Evolutionary conservation across 2,113 vertebrate genomes (phyloP).

Genomic region (Leucopsar rothschildi): DNA sequence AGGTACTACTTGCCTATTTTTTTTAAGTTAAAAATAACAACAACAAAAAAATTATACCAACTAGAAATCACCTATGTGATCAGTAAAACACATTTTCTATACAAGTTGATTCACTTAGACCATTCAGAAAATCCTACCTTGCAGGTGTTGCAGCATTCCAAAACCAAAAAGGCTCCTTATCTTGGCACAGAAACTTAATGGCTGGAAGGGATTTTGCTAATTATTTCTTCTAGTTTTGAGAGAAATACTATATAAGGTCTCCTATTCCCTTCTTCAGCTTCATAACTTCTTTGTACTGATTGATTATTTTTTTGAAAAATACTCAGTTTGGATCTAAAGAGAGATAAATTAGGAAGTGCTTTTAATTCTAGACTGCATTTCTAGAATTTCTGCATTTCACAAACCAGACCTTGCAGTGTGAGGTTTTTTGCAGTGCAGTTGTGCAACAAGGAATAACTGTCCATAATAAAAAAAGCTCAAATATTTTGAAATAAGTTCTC

Average conservation of each 20-base stretch:
- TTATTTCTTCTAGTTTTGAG: not conserved
- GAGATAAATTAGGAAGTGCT: not conserved
- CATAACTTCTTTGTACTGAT: not conserved
- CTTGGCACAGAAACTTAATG: not conserved
- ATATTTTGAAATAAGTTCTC: not conserved
- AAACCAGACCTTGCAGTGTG: not conserved
- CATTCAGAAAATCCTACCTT: not conserved
- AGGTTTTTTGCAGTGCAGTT: not conserved
- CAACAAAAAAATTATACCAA: not conserved
- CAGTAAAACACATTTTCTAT: not conserved
- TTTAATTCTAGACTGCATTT: not conserved
- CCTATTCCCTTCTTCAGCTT: not conserved
- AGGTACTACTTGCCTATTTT: not conserved
- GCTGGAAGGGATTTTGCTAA: not conserved
- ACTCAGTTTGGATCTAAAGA: not conserved
- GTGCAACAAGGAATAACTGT: not conserved
- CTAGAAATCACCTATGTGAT: not conserved
- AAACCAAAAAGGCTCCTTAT: not conserved
- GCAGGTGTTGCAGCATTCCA: not conserved
- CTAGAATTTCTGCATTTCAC: not conserved
- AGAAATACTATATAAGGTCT: not conserved
- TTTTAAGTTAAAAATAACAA: not conserved
- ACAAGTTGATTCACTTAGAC: not conserved
- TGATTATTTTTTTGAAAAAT: not conserved
- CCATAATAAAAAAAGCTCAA: not conserved